A percentile compares a stretch with the other conserved stretches of the same genome.
Conservation (phyloP, 2,888 invertebrate genomes). For the Pheosia gnoma region DNA sequence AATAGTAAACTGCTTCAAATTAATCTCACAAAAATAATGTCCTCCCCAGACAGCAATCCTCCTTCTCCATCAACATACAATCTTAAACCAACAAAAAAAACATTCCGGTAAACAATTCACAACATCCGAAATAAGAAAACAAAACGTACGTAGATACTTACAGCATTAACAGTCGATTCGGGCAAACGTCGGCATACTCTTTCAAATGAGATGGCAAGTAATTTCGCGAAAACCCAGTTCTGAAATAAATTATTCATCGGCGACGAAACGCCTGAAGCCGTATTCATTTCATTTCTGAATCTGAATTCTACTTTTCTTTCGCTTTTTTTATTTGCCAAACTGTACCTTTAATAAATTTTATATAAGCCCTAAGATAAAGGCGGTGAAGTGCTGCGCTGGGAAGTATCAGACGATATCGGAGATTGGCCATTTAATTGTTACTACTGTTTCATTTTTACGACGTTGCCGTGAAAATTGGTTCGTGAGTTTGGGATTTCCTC, state of each 20-base stretch:
- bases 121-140: slow-evolving; percentile 2
- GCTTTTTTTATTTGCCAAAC: slow-evolving; percentile 70
- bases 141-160: slow-evolving; percentile 19
- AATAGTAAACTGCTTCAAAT: no score
- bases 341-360: slow-evolving; percentile 80
- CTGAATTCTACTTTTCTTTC: slow-evolving; percentile 76
- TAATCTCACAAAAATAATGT: no score
- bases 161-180: slow-evolving; percentile 61
- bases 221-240: slow-evolving; percentile 80
- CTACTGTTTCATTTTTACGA: slow-evolving; percentile 14
- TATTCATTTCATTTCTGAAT: slow-evolving; percentile 84
- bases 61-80: neutral
- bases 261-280: slow-evolving; percentile 82
- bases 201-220: slow-evolving; percentile 79
- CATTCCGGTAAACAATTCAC: neutral
- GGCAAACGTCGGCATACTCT: slow-evolving; percentile 61
- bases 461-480: neutral
- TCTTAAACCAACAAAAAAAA: neutral
- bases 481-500: slow-evolving; percentile 3
- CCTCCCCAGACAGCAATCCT: neutral
- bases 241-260: slow-evolving; percentile 83
- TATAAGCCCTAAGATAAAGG: slow-evolving; percentile 76
- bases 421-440: slow-evolving; percentile 41
- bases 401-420: slow-evolving; percentile 41
- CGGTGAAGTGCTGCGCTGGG: slow-evolving; percentile 42